Conservation (phyloP, 2,797 vertebrate species). For the Thripadectes ignobilis region DNA sequence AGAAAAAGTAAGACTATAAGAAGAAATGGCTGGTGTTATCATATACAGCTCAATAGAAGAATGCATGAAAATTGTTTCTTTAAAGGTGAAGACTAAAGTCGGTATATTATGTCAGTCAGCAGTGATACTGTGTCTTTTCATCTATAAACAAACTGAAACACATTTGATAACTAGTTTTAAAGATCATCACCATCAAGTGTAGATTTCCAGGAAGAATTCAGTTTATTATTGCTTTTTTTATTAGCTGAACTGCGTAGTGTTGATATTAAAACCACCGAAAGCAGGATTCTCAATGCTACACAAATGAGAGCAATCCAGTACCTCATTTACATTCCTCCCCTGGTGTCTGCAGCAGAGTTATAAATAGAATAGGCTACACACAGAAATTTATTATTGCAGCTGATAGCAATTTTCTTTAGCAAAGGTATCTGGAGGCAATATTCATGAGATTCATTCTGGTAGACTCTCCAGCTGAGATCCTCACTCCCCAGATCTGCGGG, state of each 20-base stretch:
- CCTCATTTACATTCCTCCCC: conserved; percentile 50
- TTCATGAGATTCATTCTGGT: conserved; percentile 62
- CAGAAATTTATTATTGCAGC: conserved; percentile 66
- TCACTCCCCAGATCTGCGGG: conserved; percentile 41
- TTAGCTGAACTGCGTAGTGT: not conserved
- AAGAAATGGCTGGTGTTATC: not conserved
- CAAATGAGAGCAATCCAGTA: not conserved
- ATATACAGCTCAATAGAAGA: not conserved
- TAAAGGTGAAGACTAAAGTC: not conserved
- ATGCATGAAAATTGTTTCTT: not conserved
- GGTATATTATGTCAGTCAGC: not conserved
- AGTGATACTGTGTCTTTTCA: not conserved
- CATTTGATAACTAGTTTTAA: not conserved
- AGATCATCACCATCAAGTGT: not conserved
- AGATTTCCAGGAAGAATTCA: not conserved
- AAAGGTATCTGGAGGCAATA: conserved; percentile 67
- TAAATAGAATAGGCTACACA: conserved; percentile 67
- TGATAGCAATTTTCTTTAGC: conserved; percentile 64
- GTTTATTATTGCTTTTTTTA: not conserved
- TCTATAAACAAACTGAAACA: not conserved
- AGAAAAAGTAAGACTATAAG: not conserved
- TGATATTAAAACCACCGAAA: conserved; percentile 6
- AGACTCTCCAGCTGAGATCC: conserved; percentile 61
- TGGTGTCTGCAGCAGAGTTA: conserved; percentile 26
- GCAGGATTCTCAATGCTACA: not conserved